Evolutionary conservation across 2,888 invertebrate genomes (phyloP).

Genomic region (Chirona hameri): DNA sequence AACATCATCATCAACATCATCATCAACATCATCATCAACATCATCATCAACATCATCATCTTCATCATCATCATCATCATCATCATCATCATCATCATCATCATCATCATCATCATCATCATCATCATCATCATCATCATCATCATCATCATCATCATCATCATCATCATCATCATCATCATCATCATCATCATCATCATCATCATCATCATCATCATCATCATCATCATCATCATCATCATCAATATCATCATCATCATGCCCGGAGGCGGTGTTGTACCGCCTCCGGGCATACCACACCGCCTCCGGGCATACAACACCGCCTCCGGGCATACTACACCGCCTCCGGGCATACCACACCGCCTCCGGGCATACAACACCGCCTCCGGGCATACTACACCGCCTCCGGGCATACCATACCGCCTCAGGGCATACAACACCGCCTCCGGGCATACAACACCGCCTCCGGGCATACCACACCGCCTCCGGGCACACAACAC

Average conservation of each 20-base stretch:
- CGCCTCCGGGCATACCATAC: too few relatives aligned
- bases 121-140: background rate
- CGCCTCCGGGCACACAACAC: too few relatives aligned
- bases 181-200: conserved; percentile 10
- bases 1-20: background rate
- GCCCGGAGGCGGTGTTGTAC: background rate
- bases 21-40: background rate
- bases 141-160: background rate
- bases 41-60: background rate
- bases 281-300: too few relatives aligned
- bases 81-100: background rate
- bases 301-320: too few relatives aligned
- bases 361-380: too few relatives aligned
- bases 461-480: too few relatives aligned
- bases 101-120: conserved; percentile 9
- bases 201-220: background rate
- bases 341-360: too few relatives aligned
- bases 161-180: background rate
- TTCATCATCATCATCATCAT: background rate
- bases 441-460: too few relatives aligned
- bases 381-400: too few relatives aligned
- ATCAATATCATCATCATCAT: background rate
- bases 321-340: too few relatives aligned
- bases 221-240: conserved; percentile 1
- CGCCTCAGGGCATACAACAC: too few relatives aligned